Evolutionary conservation across 1,140 invertebrate species (phyloP), one percentile per base, ranked within the genome.

Genomic region (Helicorthomorpha holstii): DNA sequence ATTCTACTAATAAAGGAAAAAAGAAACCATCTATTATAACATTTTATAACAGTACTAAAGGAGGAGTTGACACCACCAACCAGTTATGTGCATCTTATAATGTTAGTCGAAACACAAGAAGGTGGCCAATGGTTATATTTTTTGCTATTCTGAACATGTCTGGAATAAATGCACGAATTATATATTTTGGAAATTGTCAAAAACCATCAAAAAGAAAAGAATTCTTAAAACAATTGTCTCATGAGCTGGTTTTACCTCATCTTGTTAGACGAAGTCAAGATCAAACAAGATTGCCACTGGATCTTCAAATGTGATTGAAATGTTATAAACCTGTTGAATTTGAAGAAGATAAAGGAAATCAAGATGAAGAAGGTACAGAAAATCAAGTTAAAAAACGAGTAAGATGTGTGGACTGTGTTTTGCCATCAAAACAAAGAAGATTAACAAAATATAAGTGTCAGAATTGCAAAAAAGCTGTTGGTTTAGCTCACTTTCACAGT

Each of bases 1-100:
- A 41, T 41, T 12, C 38, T 41, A 19, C 12, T 12, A 41, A 12
- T 12, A 41, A 41, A 19, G 38, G 19, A 19, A 12, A 41, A 41
- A 48, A 57, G 24, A 68, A 68, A 55, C 65, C 67, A 26, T 57
- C 68, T n/a, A 67, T 72, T 34, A 61, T 70, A 42, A 41, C 54
- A 7, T 60, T 60, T 45, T n/a, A n/a, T n/a, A 68, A 69, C 56
- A 51, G 50, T 27, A 66, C 63, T 1, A 74, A 73, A 63, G 63
- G 65, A 25, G 68, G 64, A 41, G 68, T 71, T 1, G 69, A 71
- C 52, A 62, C 57, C 3, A 51, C 70, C 16, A 65, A 72, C 52
- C 58, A 70, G 52, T 63, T 72, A 61, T 64, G 60, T 52, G 58
- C 61, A 4, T 56, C 53, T 21, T 64, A 64, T 54, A 62, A 63